phyloP scores from a whole-genome alignment of 1,140 invertebrate genomes.

The Atta cephalotes region DNA sequence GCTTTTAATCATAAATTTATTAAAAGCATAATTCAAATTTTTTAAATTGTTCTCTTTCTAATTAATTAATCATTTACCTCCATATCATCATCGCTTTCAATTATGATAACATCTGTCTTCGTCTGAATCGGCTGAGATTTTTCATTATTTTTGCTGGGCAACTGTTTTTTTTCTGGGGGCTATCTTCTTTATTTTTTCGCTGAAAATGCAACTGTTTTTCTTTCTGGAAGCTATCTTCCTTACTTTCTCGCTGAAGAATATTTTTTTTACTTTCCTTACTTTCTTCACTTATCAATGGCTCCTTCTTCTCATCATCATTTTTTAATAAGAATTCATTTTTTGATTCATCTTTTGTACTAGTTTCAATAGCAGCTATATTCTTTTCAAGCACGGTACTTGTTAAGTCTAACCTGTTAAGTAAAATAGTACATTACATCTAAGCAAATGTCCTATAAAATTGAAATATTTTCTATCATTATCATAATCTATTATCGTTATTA shows the following conservation, averaged over 20 bases:
- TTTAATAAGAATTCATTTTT: background rate
- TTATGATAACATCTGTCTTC: slow-evolving; percentile 61
- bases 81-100: slow-evolving; percentile 78
- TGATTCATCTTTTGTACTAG: background rate
- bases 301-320: background rate
- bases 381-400: background rate
- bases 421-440: background rate
- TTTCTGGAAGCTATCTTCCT: background rate
- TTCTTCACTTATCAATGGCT: slow-evolving; percentile 11
- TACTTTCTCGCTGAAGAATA: slow-evolving; percentile 4
- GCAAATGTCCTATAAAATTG: background rate
- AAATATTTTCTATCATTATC: background rate
- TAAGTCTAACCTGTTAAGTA: background rate
- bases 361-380: background rate
- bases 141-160: background rate
- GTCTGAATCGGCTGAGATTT: background rate
- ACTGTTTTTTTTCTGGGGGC: background rate
- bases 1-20: background rate
- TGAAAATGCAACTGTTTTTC: background rate
- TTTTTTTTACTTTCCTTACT: background rate
- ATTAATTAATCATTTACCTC: slow-evolving; percentile 68
- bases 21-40: background rate
- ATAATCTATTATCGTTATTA: background rate
- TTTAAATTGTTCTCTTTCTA: no score
- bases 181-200: background rate